Evolutionary conservation across 2,888 invertebrate genomes (phyloP).

Genomic region (Pristionchus japonicus): DNA sequence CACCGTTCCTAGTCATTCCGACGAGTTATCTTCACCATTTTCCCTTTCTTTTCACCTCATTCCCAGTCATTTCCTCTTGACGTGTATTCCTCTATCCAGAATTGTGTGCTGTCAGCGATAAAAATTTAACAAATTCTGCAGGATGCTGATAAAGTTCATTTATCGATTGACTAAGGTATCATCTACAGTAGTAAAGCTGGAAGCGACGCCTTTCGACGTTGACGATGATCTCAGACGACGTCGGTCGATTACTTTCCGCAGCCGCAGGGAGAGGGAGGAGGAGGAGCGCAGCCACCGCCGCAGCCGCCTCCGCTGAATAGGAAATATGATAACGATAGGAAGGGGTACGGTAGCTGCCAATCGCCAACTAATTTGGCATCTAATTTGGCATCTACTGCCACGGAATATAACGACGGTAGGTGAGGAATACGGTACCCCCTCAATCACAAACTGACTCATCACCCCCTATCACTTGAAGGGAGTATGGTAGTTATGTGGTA

Average conservation of each 20-base stretch:
- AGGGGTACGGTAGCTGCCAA: background rate
- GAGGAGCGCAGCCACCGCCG: constrained; percentile 40
- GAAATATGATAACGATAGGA: too few species aligned
- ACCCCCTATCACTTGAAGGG: too few species aligned
- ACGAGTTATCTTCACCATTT: too few species aligned
- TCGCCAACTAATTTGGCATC: too few species aligned
- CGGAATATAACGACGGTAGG: too few species aligned
- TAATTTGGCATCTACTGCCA: too few species aligned
- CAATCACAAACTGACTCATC: too few species aligned
- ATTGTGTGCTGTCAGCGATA: background rate
- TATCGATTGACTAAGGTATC: too few species aligned
- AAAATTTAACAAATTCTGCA: too few species aligned
- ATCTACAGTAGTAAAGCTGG: background rate
- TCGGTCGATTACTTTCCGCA: constrained; percentile 39
- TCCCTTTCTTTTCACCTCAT: too few species aligned
- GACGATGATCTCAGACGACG: background rate
- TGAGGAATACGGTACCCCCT: too few species aligned
- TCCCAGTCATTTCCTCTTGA: background rate
- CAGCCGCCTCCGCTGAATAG: constrained; percentile 45
- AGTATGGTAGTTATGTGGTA: background rate
- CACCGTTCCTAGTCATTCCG: too few species aligned
- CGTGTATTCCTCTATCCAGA: background rate
- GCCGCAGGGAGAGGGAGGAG: constrained; percentile 40
- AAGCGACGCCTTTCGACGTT: background rate
- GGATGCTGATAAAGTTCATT: background rate